phyloP scores from a whole-genome alignment of 1,140 invertebrate species.

The Drosophila guanche region DNA sequence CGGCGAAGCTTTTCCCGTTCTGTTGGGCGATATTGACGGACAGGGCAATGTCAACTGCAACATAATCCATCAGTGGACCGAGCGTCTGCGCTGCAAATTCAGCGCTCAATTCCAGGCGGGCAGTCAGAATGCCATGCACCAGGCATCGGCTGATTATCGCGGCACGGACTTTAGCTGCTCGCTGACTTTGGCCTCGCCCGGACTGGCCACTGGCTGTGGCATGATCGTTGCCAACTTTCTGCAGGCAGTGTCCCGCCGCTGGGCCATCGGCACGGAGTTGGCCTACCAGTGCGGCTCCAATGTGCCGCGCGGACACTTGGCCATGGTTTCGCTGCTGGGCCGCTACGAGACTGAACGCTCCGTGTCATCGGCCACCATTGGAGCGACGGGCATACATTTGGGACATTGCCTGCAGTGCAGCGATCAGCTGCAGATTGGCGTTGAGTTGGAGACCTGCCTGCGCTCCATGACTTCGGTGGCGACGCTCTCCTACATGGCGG shows the following conservation, averaged over 20 bases:
- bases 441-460: slow-evolving; percentile 93
- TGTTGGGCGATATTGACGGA: slow-evolving; percentile 97
- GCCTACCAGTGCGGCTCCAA: slow-evolving; percentile 94
- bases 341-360: slow-evolving; percentile 86
- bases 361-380: slow-evolving; percentile 89
- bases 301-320: slow-evolving; percentile 93
- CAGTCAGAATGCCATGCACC: slow-evolving; percentile 91
- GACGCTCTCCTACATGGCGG: slow-evolving; percentile 91
- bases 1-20: slow-evolving; percentile 95
- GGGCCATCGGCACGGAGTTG: slow-evolving; percentile 96
- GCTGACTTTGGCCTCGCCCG: slow-evolving; percentile 94
- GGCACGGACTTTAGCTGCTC: slow-evolving; percentile 95
- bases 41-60: slow-evolving; percentile 98
- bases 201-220: slow-evolving; percentile 93
- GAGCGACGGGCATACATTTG: slow-evolving; percentile 91
- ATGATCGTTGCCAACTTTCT: slow-evolving; percentile 96
- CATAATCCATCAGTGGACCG: slow-evolving; percentile 94
- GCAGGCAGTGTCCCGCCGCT: slow-evolving; percentile 89
- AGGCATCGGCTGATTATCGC: slow-evolving; percentile 94
- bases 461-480: slow-evolving; percentile 95
- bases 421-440: slow-evolving; percentile 93
- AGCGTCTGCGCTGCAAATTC: slow-evolving; percentile 91
- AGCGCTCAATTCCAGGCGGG: slow-evolving; percentile 95
- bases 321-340: slow-evolving; percentile 92
- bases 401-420: slow-evolving; percentile 98